Conservation (phyloP, 2,113 vertebrate genomes). For the Octodon degus region DNA sequence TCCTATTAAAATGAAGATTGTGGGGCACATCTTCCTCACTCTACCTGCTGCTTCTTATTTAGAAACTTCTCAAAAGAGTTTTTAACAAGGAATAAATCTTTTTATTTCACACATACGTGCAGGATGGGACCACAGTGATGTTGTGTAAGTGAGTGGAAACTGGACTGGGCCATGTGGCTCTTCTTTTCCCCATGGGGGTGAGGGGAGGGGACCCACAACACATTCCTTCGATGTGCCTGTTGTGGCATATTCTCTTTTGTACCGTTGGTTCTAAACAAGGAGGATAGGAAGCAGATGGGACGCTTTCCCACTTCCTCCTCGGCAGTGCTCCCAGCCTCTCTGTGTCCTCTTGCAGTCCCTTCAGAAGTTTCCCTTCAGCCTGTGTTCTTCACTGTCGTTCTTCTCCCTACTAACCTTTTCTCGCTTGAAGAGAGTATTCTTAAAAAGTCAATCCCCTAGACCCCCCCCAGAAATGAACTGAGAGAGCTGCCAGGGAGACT, state of each 20-base stretch:
- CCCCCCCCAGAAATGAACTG: constrained; percentile 24
- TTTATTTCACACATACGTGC: background rate
- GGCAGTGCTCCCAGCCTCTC: background rate
- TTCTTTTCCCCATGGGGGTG: background rate
- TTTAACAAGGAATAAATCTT: background rate
- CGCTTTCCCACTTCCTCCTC: constrained; percentile 53
- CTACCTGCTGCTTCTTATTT: background rate
- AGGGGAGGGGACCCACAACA: background rate
- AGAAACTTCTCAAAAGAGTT: background rate
- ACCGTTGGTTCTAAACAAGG: constrained; percentile 28
- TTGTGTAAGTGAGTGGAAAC: background rate
- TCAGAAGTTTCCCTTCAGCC: background rate
- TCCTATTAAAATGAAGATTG: constrained; percentile 25
- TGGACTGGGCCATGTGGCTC: background rate
- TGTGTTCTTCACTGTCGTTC: background rate
- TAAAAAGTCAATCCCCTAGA: constrained; percentile 26
- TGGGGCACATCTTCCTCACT: background rate
- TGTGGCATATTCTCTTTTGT: constrained; percentile 2
- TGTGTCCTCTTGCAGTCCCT: constrained; percentile 15
- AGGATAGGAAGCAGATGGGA: constrained; percentile 15
- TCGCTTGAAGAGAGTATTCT: constrained; percentile 35
- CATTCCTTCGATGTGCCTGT: background rate
- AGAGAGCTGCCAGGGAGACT: constrained; percentile 47
- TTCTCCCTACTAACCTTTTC: background rate
- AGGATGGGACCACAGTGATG: background rate